Percentiles rank a stretch among this genome's conserved stretches.
Conservation (phyloP, 2,113 vertebrate species). For the Uropsilus gracilis region DNA sequence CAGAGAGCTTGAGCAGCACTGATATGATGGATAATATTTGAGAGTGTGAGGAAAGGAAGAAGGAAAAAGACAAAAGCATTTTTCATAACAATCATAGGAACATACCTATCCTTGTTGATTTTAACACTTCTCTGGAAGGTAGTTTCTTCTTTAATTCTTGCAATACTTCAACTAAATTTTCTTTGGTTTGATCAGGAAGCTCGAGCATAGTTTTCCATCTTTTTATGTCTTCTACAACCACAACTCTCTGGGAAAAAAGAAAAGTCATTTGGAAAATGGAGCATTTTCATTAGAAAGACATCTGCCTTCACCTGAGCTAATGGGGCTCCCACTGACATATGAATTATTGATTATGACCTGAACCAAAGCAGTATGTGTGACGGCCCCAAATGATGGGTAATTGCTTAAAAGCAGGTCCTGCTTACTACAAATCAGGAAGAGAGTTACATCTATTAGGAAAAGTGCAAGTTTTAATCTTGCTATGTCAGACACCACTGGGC, state of each 20-base stretch:
- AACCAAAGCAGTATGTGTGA: constrained; percentile 60
- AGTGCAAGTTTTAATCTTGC: constrained; percentile 71
- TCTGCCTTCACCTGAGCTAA: constrained; percentile 80
- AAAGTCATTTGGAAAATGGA: constrained; percentile 79
- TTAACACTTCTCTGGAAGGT: constrained; percentile 94
- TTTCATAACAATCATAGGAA: background rate
- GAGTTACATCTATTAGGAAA: constrained; percentile 71
- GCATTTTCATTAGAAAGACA: constrained; percentile 70
- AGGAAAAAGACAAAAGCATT: background rate
- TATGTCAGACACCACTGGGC: constrained; percentile 51
- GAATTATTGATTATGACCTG: constrained; percentile 83
- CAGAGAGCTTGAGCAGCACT: background rate
- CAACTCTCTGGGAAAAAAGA: constrained; percentile 92
- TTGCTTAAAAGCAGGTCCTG: constrained; percentile 74
- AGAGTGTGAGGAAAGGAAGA: background rate
- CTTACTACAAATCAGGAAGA: constrained; percentile 71
- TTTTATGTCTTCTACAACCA: constrained; percentile 96
- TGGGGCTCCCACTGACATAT: constrained; percentile 76
- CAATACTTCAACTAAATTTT: constrained; percentile 91
- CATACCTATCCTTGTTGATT: constrained; percentile 95
- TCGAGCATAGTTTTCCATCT: constrained; percentile 93
- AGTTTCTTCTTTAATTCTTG: constrained; percentile 95
- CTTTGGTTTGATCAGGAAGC: constrained; percentile 91
- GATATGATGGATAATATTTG: background rate
- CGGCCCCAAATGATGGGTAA: constrained; percentile 70